phyloP scores from a whole-genome alignment of 2,797 vertebrate genomes.

The Zonotrichia albicollis region DNA sequence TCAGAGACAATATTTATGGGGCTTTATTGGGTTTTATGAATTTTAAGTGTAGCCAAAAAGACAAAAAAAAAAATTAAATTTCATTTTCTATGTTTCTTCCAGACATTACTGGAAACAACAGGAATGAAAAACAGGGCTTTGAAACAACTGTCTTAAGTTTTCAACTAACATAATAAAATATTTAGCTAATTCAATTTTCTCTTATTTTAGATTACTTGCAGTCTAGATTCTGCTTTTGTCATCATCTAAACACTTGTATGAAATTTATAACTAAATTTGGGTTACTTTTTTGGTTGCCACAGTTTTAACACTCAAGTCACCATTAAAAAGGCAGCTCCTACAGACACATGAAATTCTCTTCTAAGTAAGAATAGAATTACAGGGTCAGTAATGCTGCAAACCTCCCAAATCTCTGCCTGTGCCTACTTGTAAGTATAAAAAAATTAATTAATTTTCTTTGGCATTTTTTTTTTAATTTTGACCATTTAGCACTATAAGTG shows the following conservation, averaged over 20 bases:
- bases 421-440: not conserved
- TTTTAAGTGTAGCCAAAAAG: not conserved
- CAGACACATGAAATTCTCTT: not conserved
- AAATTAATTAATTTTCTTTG: not conserved
- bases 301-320: not conserved
- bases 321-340: not conserved
- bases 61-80: not conserved
- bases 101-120: not conserved
- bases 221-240: not conserved
- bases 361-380: not conserved
- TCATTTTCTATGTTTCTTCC: not conserved
- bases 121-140: constrained; percentile 10
- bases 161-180: constrained; percentile 15
- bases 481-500: not conserved
- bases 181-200: constrained; percentile 24
- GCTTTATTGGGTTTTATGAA: not conserved
- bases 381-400: not conserved
- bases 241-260: not conserved
- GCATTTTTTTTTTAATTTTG: not conserved
- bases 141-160: not conserved
- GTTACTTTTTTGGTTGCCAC: not conserved
- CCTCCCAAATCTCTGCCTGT: not conserved
- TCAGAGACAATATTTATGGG: not conserved
- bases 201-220: not conserved
- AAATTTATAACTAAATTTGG: not conserved